phyloP scores from a whole-genome alignment of 2,797 vertebrate genomes.

The Scolopax rusticola region DNA sequence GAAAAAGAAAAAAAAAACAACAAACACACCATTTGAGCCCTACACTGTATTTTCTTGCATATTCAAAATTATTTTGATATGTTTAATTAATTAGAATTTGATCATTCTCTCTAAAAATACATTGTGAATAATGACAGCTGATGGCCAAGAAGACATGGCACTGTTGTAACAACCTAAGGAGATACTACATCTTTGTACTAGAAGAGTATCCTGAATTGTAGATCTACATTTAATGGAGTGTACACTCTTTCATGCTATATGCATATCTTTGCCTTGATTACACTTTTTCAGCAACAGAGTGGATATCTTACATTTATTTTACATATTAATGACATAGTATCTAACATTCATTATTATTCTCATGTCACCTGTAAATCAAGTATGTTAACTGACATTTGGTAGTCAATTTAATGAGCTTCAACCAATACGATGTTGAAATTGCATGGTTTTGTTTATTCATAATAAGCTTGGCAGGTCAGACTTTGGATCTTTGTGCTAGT shows the following conservation, averaged over 20 bases:
- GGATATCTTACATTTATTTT: rapidly evolving
- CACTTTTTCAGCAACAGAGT: background rate
- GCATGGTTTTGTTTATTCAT: rapidly evolving
- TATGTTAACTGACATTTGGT: rapidly evolving
- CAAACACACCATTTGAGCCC: background rate
- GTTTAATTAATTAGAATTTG: background rate
- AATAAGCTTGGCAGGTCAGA: background rate
- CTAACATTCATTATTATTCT: background rate
- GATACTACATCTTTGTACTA: background rate
- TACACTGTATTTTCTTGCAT: background rate
- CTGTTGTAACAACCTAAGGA: background rate
- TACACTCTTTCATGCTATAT: background rate
- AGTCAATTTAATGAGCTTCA: background rate
- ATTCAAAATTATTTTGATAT: background rate
- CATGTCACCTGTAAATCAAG: background rate
- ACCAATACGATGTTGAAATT: background rate
- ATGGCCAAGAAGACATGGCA: background rate
- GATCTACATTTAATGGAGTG: background rate
- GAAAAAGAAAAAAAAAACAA: background rate
- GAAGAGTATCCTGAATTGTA: background rate
- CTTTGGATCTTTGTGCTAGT: background rate
- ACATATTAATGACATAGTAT: background rate
- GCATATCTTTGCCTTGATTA: background rate
- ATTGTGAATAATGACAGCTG: background rate
- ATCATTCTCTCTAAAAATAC: background rate